Conservation (phyloP, 2,888 invertebrate genomes). For the Petrolisthes manimaculis region DNA sequence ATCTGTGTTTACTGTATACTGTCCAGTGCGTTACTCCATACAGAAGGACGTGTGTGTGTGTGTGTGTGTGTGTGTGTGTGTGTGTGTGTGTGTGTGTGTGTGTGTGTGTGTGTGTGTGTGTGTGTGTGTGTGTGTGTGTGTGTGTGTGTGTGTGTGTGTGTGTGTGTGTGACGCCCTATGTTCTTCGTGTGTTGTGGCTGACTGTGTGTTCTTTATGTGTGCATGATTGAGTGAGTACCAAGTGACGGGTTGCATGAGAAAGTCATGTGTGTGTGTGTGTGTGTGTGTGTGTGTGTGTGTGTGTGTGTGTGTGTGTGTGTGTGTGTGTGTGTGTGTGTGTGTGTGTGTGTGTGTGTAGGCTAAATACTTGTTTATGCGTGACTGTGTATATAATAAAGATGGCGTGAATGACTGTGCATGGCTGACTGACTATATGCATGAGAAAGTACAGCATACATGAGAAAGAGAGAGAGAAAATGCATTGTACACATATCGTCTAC, state of each 20-base stretch:
- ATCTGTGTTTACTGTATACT: not conserved
- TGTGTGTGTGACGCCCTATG: not conserved
- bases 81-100: conserved; percentile 1
- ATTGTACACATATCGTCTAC: no score
- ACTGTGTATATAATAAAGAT: not conserved
- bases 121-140: not conserved
- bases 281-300: conserved; percentile 1
- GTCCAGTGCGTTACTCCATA: not conserved
- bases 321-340: not conserved
- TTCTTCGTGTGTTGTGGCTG: not conserved
- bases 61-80: conserved; percentile 1
- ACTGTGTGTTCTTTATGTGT: no score
- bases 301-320: not conserved
- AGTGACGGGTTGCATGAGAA: not conserved
- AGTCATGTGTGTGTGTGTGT: not conserved
- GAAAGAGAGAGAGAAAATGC: no score
- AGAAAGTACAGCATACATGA: no score
- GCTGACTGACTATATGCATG: no score
- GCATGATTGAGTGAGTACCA: no score
- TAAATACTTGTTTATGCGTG: no score
- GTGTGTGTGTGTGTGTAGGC: not conserved
- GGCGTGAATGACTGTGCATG: not conserved
- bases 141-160: not conserved
- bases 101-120: conserved; percentile 1
- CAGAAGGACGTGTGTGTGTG: not conserved